phyloP scores from a whole-genome alignment of 2,113 vertebrate genomes.

The Muntiacus reevesi region DNA sequence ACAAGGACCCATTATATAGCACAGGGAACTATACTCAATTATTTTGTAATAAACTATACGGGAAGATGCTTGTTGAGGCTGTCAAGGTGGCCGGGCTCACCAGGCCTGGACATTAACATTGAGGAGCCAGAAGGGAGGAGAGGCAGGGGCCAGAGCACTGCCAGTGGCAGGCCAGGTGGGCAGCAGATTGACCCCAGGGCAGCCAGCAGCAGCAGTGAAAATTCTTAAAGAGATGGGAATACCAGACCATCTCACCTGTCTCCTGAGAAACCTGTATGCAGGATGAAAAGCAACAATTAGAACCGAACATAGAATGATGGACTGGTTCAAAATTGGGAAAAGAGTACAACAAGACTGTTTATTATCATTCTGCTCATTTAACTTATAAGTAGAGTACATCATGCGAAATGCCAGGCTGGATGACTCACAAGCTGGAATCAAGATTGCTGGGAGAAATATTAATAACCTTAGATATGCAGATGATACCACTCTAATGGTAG shows the following conservation, averaged over 20 bases:
- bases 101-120: neutral
- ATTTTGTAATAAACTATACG: neutral
- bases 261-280: neutral
- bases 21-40: neutral
- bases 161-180: neutral
- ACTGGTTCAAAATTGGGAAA: neutral
- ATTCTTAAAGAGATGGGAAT: neutral
- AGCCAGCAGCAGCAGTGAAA: neutral
- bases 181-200: neutral
- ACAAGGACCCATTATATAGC: neutral
- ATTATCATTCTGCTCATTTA: neutral
- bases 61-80: neutral
- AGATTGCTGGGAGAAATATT: neutral
- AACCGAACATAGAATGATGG: neutral
- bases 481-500: neutral
- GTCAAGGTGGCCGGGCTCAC: neutral
- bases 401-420: neutral
- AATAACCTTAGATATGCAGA: neutral
- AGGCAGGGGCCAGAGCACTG: neutral
- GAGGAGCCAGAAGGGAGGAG: neutral
- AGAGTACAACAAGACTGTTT: neutral
- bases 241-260: neutral
- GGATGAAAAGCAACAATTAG: neutral
- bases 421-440: neutral
- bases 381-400: neutral